Evolutionary conservation across 2,113 vertebrate genomes (phyloP).

Genomic region (Corvus hawaiiensis): DNA sequence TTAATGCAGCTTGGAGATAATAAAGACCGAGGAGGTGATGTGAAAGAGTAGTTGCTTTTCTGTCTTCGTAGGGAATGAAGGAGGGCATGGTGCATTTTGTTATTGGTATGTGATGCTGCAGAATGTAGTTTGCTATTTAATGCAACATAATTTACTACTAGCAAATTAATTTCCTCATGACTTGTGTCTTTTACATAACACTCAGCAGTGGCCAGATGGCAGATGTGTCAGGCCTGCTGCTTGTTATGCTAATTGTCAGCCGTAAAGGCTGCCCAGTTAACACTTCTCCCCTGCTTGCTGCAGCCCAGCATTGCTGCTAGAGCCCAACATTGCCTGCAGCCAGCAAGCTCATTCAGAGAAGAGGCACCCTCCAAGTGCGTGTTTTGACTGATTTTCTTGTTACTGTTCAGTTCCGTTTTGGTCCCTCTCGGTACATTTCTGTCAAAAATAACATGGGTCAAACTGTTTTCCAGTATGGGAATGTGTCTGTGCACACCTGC

Average conservation of each 20-base stretch:
- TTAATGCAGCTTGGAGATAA: neutral
- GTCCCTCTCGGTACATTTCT: neutral
- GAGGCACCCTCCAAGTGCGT: fast-evolving
- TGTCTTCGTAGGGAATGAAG: neutral
- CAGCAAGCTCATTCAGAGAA: neutral
- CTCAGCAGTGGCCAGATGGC: slow-evolving; percentile 6
- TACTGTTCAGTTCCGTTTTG: neutral
- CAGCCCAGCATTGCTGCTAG: neutral
- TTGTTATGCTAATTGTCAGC: neutral
- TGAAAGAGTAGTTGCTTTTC: neutral
- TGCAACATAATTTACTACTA: neutral
- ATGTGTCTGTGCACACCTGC: fast-evolving
- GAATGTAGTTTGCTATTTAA: neutral
- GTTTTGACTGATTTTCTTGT: neutral
- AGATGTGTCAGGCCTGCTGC: neutral
- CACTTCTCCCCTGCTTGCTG: neutral
- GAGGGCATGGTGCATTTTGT: neutral
- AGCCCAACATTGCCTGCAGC: neutral
- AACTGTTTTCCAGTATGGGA: neutral
- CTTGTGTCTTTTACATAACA: neutral
- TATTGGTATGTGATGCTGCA: neutral
- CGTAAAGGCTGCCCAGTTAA: neutral
- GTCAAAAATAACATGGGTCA: fast-evolving
- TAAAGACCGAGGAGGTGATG: neutral
- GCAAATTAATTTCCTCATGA: neutral